Conservation (phyloP, 1,140 invertebrate species). For the Branchinecta lindahli region DNA sequence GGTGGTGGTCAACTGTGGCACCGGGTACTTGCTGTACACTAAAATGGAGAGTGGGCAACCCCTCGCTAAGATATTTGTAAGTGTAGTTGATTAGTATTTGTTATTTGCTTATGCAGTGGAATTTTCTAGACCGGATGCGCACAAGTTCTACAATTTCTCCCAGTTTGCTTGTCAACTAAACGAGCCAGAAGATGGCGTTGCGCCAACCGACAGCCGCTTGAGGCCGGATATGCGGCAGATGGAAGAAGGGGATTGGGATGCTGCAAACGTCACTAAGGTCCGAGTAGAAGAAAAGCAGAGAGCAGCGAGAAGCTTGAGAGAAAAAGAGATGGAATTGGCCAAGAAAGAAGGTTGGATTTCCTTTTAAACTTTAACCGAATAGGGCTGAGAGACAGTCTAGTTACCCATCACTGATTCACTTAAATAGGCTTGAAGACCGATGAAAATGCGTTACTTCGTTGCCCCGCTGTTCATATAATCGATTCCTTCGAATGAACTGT, state of each 20-base stretch:
- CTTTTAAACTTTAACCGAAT: background rate
- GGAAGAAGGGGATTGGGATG: constrained; percentile 92
- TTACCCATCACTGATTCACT: no score
- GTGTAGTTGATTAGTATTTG: no score
- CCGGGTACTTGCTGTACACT: no score
- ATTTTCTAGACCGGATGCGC: constrained; percentile 42
- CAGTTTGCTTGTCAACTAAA: constrained; percentile 88
- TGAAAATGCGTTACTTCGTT: no score
- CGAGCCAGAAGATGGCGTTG: constrained; percentile 76
- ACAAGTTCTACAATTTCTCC: constrained; percentile 86
- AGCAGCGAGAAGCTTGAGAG: constrained; percentile 47
- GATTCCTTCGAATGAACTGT: no score
- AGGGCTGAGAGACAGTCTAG: no score
- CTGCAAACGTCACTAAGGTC: constrained; percentile 81
- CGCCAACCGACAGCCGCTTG: constrained; percentile 84
- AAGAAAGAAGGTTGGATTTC: constrained; percentile 42
- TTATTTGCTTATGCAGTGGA: constrained; percentile 7
- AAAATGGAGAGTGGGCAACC: no score
- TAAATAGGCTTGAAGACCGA: no score
- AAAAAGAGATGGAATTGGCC: constrained; percentile 59
- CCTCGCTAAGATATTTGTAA: no score
- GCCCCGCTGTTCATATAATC: no score
- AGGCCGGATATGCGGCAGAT: constrained; percentile 93
- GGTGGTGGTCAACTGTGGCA: no score
- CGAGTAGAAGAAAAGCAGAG: constrained; percentile 91